Evolutionary conservation across 2,113 vertebrate genomes (phyloP).

Genomic region (Malurus alboscapulatus): DNA sequence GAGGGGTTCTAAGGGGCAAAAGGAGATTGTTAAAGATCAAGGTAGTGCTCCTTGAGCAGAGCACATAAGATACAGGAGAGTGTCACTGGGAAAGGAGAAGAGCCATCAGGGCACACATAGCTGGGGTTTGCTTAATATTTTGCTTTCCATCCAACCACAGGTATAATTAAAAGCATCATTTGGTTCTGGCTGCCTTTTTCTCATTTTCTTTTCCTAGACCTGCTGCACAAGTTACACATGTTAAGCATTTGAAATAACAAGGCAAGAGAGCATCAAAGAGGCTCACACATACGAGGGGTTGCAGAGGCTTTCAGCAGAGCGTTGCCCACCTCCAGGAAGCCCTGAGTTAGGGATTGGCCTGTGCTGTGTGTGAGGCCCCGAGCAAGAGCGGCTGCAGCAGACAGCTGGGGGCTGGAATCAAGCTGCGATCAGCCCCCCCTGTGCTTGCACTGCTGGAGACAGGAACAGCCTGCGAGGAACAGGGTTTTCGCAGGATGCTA

Average conservation of each 20-base stretch:
- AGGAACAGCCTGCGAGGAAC: slow-evolving; percentile 22
- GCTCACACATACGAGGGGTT: neutral
- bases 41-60: too few species aligned
- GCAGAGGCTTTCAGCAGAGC: neutral
- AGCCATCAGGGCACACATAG: neutral
- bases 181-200: neutral
- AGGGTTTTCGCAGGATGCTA: slow-evolving; percentile 37
- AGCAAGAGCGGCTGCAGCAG: neutral
- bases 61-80: neutral
- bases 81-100: neutral
- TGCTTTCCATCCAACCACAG: neutral
- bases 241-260: slow-evolving; percentile 31
- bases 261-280: neutral
- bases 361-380: neutral
- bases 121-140: neutral
- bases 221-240: slow-evolving; percentile 12
- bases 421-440: neutral
- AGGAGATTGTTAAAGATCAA: neutral
- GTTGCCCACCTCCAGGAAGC: neutral
- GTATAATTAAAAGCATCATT: slow-evolving; percentile 42
- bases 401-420: slow-evolving; percentile 41
- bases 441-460: slow-evolving; percentile 34
- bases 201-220: slow-evolving; percentile 31
- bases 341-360: neutral
- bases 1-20: neutral